Evolutionary conservation across 2,888 invertebrate genomes (phyloP), one percentile per base, ranked within the genome.

Genomic region (Sarcophaga variegata): DNA sequence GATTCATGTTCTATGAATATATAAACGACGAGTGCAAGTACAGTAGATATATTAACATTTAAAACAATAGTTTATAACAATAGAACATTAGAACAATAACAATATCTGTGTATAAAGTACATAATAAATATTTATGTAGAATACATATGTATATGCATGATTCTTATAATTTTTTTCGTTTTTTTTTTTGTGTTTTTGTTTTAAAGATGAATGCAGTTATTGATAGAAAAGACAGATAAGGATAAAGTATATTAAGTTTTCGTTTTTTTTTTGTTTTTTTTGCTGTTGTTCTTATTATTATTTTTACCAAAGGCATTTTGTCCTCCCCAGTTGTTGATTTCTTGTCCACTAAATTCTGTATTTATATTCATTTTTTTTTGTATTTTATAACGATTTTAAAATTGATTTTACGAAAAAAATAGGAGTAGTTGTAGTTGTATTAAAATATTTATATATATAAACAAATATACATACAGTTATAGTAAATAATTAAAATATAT

Each of bases 221-320:
- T 81, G 64, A 75, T 64, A 83, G 76, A 82, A 79, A 86, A 78
- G 77, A 66, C 71, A 86, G 66, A 83, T 66, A 77, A 72, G 67
- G n/a, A 76, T 77, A 78, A 86, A 69, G 14, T 81, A 76, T 74
- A 66, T 70, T 60, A n/a, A 27, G 49, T 69, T 70, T 49, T 47
- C 6, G 1, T 67, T n/a, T 67, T 45, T n/a, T 62, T 67, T 45
- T n/a, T 4, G 22, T 62, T 4, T 62, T 62, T 62, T 77, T 77
- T 70, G 66, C 69, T 77, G 79, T 76, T 72, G 45, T 77, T 88
- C 72, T 83, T 76, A 54, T 84, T 87, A 27, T 86, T 80, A 64
- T 91, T 94, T 95, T 96, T 96, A 97, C 97, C 97, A 97, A 96
- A 95, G 97, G 97, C 94, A 97, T 96, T 95, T 96, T 97, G 95